Percentiles rank a stretch among this genome's conserved stretches.
phyloP scores from a whole-genome alignment of 2,113 vertebrate species.

The Thamnophis sirtalis region DNA sequence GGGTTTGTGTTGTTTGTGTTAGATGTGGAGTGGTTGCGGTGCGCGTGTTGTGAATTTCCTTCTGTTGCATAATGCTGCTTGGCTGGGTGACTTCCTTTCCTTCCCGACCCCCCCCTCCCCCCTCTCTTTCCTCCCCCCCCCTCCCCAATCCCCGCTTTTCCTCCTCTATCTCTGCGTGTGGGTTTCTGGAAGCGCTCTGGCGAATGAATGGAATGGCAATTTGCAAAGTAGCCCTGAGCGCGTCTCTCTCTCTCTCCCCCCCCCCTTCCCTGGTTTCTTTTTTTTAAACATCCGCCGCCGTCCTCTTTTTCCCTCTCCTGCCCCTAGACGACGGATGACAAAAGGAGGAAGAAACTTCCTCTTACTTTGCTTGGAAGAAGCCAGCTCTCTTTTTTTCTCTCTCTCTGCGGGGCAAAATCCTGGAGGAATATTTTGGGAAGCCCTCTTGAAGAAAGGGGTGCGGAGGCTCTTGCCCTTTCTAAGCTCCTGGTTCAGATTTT shows the following conservation, averaged over 20 bases:
- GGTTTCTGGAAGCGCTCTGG: conserved; percentile 51
- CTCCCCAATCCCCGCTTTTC: not conserved
- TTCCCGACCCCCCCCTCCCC: not conserved
- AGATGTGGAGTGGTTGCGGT: not conserved
- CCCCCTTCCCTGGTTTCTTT: conserved; percentile 7
- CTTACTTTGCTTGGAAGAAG: conserved; percentile 45
- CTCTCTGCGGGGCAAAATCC: not conserved
- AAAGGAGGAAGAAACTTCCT: conserved; percentile 64
- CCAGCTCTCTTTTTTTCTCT: conserved; percentile 35
- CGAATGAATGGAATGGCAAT: conserved; percentile 58
- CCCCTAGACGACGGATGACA: conserved; percentile 51
- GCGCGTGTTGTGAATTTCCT: conserved; percentile 38
- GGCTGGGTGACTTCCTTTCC: conserved; percentile 35
- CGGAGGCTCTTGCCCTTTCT: not conserved
- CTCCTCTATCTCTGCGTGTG: conserved; percentile 33
- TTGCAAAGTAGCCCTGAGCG: conserved; percentile 48
- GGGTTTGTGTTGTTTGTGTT: conserved; percentile 38
- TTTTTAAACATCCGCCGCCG: conserved; percentile 14
- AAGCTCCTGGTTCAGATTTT: not conserved
- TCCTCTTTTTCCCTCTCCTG: conserved; percentile 42
- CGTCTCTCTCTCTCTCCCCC: too few relatives aligned
- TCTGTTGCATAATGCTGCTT: conserved; percentile 56
- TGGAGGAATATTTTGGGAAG: conserved; percentile 41
- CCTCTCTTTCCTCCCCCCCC: not conserved
- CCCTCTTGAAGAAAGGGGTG: not conserved